These are phyloP conservation scores for Drosophila ficusphila DNA, from an alignment of 1,140 invertebrate species.

Conservation along the genomic window DNA sequence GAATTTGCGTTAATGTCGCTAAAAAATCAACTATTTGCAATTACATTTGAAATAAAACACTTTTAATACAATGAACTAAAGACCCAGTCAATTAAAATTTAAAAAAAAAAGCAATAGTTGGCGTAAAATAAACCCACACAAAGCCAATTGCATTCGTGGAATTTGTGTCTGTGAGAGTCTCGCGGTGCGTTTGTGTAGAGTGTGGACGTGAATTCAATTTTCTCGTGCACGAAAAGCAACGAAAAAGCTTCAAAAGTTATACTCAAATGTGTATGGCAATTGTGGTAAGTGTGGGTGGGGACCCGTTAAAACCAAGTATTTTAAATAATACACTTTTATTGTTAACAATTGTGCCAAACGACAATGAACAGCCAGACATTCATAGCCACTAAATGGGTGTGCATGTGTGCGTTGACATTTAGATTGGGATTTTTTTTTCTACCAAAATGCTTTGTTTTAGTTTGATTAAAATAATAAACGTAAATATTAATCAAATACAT, in stretches of 20 bases:
- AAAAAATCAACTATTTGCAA: conserved; percentile 26
- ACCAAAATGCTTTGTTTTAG: neutral
- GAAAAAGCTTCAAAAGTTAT: conserved; percentile 73
- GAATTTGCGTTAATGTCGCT: conserved; percentile 57
- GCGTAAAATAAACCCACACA: neutral
- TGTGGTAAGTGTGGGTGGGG: conserved; percentile 60
- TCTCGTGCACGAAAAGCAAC: conserved; percentile 66
- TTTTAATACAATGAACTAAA: conserved; percentile 24
- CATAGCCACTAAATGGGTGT: neutral
- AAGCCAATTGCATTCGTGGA: conserved; percentile 53
- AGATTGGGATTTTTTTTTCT: neutral
- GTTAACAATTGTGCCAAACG: neutral
- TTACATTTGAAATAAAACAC: conserved; percentile 47
- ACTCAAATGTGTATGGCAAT: conserved; percentile 82
- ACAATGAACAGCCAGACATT: neutral
- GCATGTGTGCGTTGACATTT: conserved; percentile 13
- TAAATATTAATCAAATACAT: no score
- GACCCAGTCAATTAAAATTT: neutral
- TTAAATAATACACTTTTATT: neutral
- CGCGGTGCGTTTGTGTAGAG: conserved; percentile 26
- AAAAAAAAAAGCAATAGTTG: neutral
- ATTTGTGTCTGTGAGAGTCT: conserved; percentile 30
- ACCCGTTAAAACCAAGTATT: neutral
- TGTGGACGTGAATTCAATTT: conserved; percentile 61
- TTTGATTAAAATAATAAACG: no score